Evolutionary conservation across 2,888 invertebrate genomes (phyloP).

Genomic region (Cataglyphis albicans): DNA sequence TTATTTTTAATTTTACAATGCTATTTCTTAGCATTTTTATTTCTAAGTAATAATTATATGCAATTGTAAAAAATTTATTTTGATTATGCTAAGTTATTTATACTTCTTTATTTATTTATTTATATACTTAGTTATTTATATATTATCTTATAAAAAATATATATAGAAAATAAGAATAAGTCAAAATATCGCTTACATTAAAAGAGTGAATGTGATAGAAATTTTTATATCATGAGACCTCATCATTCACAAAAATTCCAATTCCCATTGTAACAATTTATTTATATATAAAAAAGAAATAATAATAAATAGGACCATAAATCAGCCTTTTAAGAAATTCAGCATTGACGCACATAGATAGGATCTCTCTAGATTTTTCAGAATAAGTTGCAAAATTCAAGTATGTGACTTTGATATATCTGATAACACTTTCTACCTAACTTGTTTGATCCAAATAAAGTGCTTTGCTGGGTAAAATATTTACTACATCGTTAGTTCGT

Average conservation of each 20-base stretch:
- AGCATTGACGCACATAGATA: slow-evolving; percentile 15
- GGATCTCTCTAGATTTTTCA: slow-evolving; percentile 24
- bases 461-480: slow-evolving; percentile 80
- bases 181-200: neutral
- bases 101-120: too few relatives aligned
- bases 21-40: neutral
- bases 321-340: slow-evolving; percentile 68
- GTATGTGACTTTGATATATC: slow-evolving; percentile 10
- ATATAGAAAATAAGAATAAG: slow-evolving; percentile 26
- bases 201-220: slow-evolving; percentile 38
- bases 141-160: slow-evolving; percentile 25
- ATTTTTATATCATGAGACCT: slow-evolving; percentile 6
- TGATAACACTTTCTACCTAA: slow-evolving; percentile 44
- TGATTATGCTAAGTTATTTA: neutral
- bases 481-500: slow-evolving; percentile 86
- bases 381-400: slow-evolving; percentile 28
- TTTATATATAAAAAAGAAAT: slow-evolving; percentile 28
- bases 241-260: slow-evolving; percentile 29
- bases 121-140: neutral
- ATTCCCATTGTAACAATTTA: slow-evolving; percentile 3
- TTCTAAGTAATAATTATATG: neutral
- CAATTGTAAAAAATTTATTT: slow-evolving; percentile 17
- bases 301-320: slow-evolving; percentile 63
- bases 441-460: slow-evolving; percentile 80
- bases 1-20: neutral